These are phyloP conservation scores for Heteractis magnifica DNA, from an alignment of 92 coral and sea anemone species.

Conservation along the genomic window DNA sequence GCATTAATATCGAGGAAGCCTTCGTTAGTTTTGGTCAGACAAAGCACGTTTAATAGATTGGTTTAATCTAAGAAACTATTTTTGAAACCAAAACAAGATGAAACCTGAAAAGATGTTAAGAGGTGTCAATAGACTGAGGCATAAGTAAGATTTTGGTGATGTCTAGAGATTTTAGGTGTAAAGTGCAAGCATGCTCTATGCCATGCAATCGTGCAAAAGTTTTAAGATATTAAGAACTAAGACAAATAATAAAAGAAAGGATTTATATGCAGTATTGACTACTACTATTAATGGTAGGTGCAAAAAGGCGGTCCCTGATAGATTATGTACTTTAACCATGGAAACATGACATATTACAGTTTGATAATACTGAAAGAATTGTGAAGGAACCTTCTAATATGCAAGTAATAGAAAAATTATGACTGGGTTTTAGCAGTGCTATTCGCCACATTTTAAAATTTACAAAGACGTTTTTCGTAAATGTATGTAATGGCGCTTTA, in stretches of 20 bases:
- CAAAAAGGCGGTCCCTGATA: neutral
- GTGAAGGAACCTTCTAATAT: no score
- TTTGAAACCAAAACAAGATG: neutral
- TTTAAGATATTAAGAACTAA: neutral
- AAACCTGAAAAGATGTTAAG: neutral
- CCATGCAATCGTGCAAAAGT: neutral
- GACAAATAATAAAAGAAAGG: neutral
- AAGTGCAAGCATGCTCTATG: neutral
- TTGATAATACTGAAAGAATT: neutral
- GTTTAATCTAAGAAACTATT: no score
- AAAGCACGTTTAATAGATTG: no score
- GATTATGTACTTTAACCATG: neutral
- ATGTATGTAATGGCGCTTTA: no score
- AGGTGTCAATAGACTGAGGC: neutral
- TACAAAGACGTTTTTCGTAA: no score
- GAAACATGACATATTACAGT: neutral
- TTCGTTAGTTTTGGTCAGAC: no score
- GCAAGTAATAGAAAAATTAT: no score
- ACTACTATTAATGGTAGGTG: conserved; percentile 32
- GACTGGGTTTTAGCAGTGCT: no score
- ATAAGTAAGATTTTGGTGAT: neutral
- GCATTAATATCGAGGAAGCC: no score
- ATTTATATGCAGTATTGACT: conserved; percentile 21
- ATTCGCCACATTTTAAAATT: no score
- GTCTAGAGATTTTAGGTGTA: neutral